These are phyloP conservation scores for Morone chrysops DNA, from an alignment of 2,113 vertebrate species.

Conservation along the genomic window DNA sequence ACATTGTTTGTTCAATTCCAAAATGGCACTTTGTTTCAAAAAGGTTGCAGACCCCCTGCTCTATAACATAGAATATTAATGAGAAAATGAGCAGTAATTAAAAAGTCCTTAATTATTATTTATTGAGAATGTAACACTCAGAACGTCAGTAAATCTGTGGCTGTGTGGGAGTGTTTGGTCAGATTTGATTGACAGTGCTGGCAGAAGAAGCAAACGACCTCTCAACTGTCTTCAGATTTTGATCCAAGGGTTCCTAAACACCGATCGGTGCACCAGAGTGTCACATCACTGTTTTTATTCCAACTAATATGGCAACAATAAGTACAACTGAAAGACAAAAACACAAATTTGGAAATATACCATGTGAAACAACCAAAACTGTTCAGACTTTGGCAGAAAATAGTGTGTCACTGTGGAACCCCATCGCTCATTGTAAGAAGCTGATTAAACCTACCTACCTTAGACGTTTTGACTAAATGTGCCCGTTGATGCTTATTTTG, in stretches of 20 bases:
- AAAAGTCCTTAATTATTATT: background rate
- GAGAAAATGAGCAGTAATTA: background rate
- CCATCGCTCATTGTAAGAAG: background rate
- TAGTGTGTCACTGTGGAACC: background rate
- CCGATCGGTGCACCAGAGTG: background rate
- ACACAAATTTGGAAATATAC: background rate
- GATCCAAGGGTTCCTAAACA: background rate
- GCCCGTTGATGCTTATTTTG: background rate
- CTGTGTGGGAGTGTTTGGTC: slow-evolving; percentile 9
- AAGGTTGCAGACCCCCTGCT: background rate
- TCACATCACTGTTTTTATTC: background rate
- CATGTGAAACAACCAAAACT: background rate
- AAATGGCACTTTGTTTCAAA: too few species aligned
- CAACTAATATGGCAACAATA: background rate
- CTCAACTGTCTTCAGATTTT: background rate
- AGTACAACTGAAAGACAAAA: background rate
- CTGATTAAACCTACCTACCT: background rate
- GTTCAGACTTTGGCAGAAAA: background rate
- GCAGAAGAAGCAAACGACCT: background rate
- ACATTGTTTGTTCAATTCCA: too few species aligned
- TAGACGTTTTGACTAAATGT: background rate
- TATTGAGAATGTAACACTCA: background rate
- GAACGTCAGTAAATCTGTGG: background rate
- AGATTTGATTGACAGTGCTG: slow-evolving; percentile 18
- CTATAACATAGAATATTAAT: background rate